Base-by-base conservation (phyloP, 2,113 vertebrate species). In the Calyptomena viridis region DNA sequence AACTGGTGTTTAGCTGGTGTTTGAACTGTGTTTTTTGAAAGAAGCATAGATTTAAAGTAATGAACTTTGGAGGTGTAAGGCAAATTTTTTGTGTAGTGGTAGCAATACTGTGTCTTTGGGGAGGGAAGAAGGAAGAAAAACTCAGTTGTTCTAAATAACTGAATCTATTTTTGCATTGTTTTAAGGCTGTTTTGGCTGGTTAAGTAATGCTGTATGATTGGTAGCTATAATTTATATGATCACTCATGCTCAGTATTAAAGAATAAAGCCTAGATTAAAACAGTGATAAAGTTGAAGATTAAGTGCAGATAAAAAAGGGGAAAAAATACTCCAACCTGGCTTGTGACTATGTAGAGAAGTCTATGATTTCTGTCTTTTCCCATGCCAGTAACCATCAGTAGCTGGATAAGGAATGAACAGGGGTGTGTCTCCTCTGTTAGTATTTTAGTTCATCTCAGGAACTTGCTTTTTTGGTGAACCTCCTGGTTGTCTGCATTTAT, bases 291-390 rank as follows among this genome's bases (percentile, higher is more conserved):
- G 37, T 31, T 59, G 64, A 66, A 74, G 46, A 47, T 47, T 21
- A 47, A 47, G 39, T 49, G 25, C 40, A 37, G 24, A 62, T 78
- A 14, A 87, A 60, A 91, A 73, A 5, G 21, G 39, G 22, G 24
- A 0, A n/a, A 60, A 52, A 37, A 37, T 49, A 39, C 6, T 0
- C 0, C 80, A 52, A 62, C 8, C 11, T 17, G 33, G 7, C 40
- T 35, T 14, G 3, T 69, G 24, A 15, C 17, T 69, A 3, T 40
- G 8, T 58, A 53, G 37, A 77, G 20, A 18, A 44, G 19, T 56
- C 17, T 39, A 10, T 5, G 10, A 14, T 42, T 75, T 68, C 49
- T 68, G 21, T 74, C 37, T 78, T 78, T 53, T 74, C 23, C 47
- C 2, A 2, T 67, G 78, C 60, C 23, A 35, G 39, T 39, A 84